phyloP scores from a whole-genome alignment of 2,888 invertebrate species.

The Keiferia lycopersicella region DNA sequence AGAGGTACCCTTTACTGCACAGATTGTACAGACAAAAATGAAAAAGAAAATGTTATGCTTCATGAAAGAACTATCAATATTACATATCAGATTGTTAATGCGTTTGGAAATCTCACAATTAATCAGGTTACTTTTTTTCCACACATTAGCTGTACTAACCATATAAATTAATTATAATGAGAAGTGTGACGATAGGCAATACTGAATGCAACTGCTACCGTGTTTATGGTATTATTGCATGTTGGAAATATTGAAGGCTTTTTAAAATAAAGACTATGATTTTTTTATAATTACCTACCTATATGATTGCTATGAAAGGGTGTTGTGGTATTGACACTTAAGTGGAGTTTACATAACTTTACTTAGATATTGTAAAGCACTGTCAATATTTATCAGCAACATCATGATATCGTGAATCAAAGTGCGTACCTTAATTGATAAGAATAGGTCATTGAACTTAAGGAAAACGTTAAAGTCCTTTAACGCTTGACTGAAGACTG shows the following conservation, averaged over 20 bases:
- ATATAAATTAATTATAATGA: background rate
- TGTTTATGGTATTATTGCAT: conserved; percentile 1
- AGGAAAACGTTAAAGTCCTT: conserved; percentile 28
- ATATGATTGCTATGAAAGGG: background rate
- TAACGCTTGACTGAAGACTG: conserved; percentile 34
- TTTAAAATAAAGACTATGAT: background rate
- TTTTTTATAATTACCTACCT: background rate
- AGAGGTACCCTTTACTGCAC: no score
- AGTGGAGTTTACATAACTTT: background rate
- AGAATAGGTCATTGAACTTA: conserved; percentile 35
- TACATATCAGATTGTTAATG: no score
- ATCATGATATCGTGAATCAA: conserved; percentile 3
- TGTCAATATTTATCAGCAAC: background rate
- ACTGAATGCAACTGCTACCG: background rate
- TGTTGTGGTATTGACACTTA: background rate
- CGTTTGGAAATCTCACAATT: background rate
- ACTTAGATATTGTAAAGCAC: background rate
- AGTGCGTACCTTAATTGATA: conserved; percentile 7
- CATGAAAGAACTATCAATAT: no score
- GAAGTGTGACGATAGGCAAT: background rate
- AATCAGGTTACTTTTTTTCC: background rate
- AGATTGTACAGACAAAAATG: no score
- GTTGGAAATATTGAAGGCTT: background rate
- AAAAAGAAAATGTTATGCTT: no score
- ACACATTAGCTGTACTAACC: no score